Conservation (phyloP, 2,797 vertebrate species). For the Bovichtus variegatus region DNA sequence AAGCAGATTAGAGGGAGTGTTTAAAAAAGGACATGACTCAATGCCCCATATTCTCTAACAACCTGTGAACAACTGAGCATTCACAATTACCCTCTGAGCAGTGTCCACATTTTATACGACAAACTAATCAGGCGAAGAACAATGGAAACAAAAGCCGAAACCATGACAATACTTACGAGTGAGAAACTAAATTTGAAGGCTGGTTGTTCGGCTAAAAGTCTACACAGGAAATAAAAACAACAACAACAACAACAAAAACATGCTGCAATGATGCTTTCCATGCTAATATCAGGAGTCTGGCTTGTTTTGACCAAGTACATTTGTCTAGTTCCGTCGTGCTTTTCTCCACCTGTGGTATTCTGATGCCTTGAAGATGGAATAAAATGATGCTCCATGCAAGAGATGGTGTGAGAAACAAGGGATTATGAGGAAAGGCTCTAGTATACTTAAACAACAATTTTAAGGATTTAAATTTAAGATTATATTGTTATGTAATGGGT, state of each 20-base stretch:
- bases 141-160: constrained; percentile 1
- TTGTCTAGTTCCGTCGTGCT: neutral
- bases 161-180: neutral
- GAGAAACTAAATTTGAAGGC: neutral
- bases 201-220: neutral
- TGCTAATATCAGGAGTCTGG: neutral
- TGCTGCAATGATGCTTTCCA: neutral
- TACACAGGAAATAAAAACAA: neutral
- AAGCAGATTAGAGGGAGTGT: neutral
- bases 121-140: neutral
- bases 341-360: constrained; percentile 31
- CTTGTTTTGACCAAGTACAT: constrained; percentile 2
- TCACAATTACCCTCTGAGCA: neutral
- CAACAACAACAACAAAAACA: no score
- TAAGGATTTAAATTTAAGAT: neutral
- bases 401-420: constrained; percentile 17
- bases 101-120: neutral
- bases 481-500: neutral
- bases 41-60: neutral
- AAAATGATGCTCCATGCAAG: constrained; percentile 54
- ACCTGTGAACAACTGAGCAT: neutral
- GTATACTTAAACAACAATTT: neutral
- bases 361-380: constrained; percentile 22
- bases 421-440: neutral
- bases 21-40: neutral